Evolutionary conservation across 2,888 invertebrate species (phyloP).

Genomic region (Callyntrura sp.): DNA sequence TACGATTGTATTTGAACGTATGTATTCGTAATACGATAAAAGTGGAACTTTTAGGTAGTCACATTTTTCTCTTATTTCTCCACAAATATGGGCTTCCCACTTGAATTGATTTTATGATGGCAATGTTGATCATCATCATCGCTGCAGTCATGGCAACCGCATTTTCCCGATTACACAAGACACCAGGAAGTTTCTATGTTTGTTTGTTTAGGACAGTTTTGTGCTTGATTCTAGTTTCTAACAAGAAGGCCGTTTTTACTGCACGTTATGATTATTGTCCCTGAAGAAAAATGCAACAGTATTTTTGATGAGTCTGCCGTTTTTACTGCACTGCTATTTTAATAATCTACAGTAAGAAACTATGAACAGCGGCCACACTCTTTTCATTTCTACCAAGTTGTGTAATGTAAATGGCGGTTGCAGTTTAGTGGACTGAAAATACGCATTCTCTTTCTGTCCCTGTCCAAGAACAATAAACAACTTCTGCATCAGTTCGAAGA

Average conservation of each 20-base stretch:
- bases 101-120: slow-evolving; percentile 37
- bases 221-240: too few species aligned
- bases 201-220: neutral
- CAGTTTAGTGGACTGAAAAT: too few species aligned
- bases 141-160: neutral
- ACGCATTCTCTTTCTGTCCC: too few species aligned
- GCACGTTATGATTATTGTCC: neutral
- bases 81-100: neutral
- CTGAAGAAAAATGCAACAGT: neutral
- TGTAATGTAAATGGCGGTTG: too few species aligned
- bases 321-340: too few species aligned
- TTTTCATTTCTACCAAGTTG: too few species aligned
- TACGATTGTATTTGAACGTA: neutral
- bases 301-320: neutral
- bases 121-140: neutral
- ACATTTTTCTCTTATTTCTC: neutral
- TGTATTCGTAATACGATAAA: neutral
- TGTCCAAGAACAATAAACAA: neutral
- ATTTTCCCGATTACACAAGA: neutral
- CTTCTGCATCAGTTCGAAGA: neutral
- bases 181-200: too few species aligned
- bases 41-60: neutral
- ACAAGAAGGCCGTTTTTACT: neutral
- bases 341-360: too few species aligned
- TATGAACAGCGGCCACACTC: too few species aligned